Evolutionary conservation across 2,797 vertebrate species (phyloP).

Genomic region (Zonotrichia albicollis): DNA sequence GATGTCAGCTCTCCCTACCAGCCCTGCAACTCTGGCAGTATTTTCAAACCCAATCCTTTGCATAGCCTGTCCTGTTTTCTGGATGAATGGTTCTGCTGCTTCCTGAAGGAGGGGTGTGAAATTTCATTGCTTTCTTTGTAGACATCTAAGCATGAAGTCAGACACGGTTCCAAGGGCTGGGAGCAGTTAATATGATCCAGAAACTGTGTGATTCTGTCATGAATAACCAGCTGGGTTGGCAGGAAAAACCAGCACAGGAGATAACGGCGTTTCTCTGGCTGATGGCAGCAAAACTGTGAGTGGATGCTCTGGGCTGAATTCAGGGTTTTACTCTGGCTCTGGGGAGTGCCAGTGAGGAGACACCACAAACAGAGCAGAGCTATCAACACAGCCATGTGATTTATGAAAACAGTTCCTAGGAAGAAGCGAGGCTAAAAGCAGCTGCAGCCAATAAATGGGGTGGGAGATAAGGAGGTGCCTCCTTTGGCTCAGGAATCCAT

Average conservation of each 20-base stretch:
- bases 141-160: slow-evolving; percentile 27
- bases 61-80: slow-evolving; percentile 6
- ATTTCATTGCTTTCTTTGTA: slow-evolving; percentile 21
- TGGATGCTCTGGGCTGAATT: background rate
- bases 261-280: background rate
- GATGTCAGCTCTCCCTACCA: background rate
- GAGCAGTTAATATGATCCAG: slow-evolving; percentile 3
- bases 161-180: slow-evolving; percentile 2
- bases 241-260: slow-evolving; percentile 25
- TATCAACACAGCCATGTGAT: background rate
- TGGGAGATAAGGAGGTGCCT: background rate
- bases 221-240: slow-evolving; percentile 28
- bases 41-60: background rate
- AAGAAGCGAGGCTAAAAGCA: background rate
- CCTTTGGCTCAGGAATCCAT: background rate
- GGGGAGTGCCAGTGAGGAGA: background rate
- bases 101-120: slow-evolving; percentile 33
- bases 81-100: slow-evolving; percentile 1
- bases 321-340: background rate
- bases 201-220: slow-evolving; percentile 42
- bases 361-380: background rate
- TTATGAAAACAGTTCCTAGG: background rate
- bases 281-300: background rate
- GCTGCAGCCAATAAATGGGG: background rate
- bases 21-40: background rate